Conservation (phyloP, 2,113 vertebrate species). For the Ailurus styani region DNA sequence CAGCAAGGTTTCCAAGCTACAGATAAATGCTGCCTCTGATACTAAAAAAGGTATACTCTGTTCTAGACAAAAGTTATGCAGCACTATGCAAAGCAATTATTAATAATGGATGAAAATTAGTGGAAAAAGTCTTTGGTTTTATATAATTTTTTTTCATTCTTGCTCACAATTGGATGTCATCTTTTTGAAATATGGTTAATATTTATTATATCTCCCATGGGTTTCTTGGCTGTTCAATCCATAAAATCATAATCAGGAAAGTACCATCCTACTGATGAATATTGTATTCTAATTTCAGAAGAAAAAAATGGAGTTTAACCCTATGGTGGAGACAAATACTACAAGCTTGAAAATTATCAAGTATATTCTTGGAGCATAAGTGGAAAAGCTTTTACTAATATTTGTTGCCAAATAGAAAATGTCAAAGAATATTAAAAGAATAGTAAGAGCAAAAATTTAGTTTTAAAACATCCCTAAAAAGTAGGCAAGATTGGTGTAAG, state of each 20-base stretch:
- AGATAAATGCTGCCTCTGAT: not conserved
- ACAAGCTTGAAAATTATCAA: not conserved
- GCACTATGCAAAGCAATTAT: not conserved
- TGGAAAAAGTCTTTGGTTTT: not conserved
- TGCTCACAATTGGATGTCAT: not conserved
- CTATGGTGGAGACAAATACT: not conserved
- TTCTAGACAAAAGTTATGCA: not conserved
- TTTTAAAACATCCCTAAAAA: not conserved
- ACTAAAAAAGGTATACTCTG: not conserved
- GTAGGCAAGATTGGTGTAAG: not conserved
- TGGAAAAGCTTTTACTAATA: not conserved
- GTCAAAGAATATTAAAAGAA: not conserved
- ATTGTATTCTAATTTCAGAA: not conserved
- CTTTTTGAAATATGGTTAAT: not conserved
- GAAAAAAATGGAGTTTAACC: not conserved
- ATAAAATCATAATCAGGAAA: not conserved
- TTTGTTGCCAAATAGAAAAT: not conserved
- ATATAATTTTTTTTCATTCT: not conserved
- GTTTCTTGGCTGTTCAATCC: not conserved
- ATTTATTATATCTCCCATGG: not conserved
- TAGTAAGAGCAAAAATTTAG: not conserved
- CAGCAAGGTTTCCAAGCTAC: not conserved
- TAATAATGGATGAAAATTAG: not conserved
- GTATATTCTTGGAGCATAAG: not conserved
- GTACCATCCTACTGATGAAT: not conserved